phyloP scores from a whole-genome alignment of 2,113 vertebrate genomes.

The Gadus chalcogrammus region DNA sequence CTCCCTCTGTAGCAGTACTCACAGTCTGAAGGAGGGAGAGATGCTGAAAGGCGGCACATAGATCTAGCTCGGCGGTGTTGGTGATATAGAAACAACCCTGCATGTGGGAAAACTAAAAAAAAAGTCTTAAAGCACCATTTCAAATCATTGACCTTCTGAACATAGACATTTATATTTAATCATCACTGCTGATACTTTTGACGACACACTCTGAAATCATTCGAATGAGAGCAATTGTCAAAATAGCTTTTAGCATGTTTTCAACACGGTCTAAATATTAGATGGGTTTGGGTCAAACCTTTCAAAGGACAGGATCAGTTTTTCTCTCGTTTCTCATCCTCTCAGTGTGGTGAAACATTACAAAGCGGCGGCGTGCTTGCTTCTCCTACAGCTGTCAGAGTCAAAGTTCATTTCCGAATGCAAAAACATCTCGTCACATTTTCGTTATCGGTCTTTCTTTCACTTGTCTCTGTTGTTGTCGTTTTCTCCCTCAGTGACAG shows the following conservation, averaged over 20 bases:
- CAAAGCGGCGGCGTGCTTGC: slow-evolving; percentile 30
- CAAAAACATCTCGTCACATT: slow-evolving; percentile 32
- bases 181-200: not conserved
- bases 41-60: not conserved
- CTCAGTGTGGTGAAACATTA: slow-evolving; percentile 58
- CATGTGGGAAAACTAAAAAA: not conserved
- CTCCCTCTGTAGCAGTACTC: slow-evolving; percentile 1
- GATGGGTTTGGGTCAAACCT: slow-evolving; percentile 47
- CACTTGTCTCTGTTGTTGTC: slow-evolving; percentile 17
- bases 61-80: not conserved
- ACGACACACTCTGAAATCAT: slow-evolving; percentile 26
- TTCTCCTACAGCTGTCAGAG: slow-evolving; percentile 40
- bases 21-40: slow-evolving; percentile 2
- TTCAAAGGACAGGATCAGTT: slow-evolving; percentile 48
- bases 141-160: slow-evolving; percentile 19
- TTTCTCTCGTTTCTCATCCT: slow-evolving; percentile 29
- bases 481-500: slow-evolving; percentile 43
- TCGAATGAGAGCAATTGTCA: slow-evolving; percentile 11
- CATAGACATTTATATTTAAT: slow-evolving; percentile 50
- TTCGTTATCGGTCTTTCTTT: slow-evolving; percentile 17
- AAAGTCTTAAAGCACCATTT: not conserved
- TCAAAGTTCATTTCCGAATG: slow-evolving; percentile 59
- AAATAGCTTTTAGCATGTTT: slow-evolving; percentile 31
- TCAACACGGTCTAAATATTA: slow-evolving; percentile 24
- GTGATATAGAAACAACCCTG: not conserved